Base-by-base conservation (phyloP, 1,140 invertebrate species). In the Branchinecta lindahli region DNA sequence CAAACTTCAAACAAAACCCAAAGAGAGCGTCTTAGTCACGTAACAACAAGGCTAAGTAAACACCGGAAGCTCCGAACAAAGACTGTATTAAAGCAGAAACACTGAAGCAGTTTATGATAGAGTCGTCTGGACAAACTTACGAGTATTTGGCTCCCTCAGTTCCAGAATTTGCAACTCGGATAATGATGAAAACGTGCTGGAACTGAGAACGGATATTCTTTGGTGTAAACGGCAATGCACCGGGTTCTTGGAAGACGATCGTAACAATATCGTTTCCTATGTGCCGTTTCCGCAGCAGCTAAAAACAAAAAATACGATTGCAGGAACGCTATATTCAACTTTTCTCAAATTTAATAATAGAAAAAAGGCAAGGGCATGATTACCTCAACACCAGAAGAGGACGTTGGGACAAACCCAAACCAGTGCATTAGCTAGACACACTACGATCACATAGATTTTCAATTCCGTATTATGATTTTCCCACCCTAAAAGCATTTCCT, bases 151-250 rank as follows among this genome's bases (percentile, higher is more conserved):
- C 90, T 76, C 90, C 89, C 69, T 95, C 92, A 8, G 92, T 87
- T 78, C 92, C 94, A 10, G 94, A 92, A 81, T 95, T 92, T 66
- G 91, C 85, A 7, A 87, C 92, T 75, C 87, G 82, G 1, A 98
- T 90, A 66, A 98, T 85, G 74, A 98, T 91, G 78, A 98, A 98
- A n/a, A 98, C 94, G 78, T 97, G 94, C 79, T 97, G 94, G 80
- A 96, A 97, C 77, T 97, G 93, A 20, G 92, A 96, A 69, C 94
- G 84, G 75, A 97, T 95, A 75, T 90, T 89, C 72, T 90, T 87
- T 45, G 92, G 94, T 72, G 91, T 95, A 78, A 94, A 98, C 2
- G 94, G 91, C 65, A 88, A 82, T 46, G 94, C 89, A 69, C 93
- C 94, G 0, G 93, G 92, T 80, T 98, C 94, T 86, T 97, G 95